Evolutionary conservation across 30 jellyfish, hydroid and myxozoan genomes (phyloP), one percentile per base, ranked within the genome.

Genomic region (Aurelia sp.): DNA sequence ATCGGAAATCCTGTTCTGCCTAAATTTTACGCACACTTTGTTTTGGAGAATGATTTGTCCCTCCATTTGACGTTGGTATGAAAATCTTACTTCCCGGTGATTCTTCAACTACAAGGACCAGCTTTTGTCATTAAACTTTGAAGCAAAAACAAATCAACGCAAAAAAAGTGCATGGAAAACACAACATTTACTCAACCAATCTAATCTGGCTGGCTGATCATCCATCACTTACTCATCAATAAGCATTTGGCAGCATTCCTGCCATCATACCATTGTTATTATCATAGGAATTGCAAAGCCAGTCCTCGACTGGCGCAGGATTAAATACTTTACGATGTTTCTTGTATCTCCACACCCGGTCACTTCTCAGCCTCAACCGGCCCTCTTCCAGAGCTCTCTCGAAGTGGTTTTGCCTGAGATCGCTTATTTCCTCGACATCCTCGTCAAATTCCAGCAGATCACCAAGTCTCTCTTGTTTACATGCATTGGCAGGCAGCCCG

Each of bases 401-500:
- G 31, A 84, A 84, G 58, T 84, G 93, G 67, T 41, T 71, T 24
- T 24, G 53, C 35, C 93, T 67, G 3, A 84, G 53, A 62, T 84
- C 87, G 8, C 51, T 74, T 19, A 59, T 51, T 17, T 81, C 82
- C 41, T 73, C 87, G 62, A 30, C 61, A 40, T 82, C 92, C 27
- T 84, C 93, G 63, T 57, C 67, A 35, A 70, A 84, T 68, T 84
- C 93, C 79, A 22, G 64, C 13, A 84, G 52, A 72, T 84, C 93
- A 5, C 86, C 76, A 16, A 84, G 76, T 12, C 78, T 72, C 5
- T 60, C 78, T 35, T 73, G 74, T 48, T 76, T 74, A 20, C 93
- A 74, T 52, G 93, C 93, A 51, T 84, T 47, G 13, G 68, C 93
- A 2, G 93, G 84, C 27, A 84, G 69, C 10, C 93, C 93, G 71